Evolutionary conservation across 1,140 invertebrate genomes (phyloP), one percentile per base, ranked within the genome.

Genomic region (Drosophila neocordata): DNA sequence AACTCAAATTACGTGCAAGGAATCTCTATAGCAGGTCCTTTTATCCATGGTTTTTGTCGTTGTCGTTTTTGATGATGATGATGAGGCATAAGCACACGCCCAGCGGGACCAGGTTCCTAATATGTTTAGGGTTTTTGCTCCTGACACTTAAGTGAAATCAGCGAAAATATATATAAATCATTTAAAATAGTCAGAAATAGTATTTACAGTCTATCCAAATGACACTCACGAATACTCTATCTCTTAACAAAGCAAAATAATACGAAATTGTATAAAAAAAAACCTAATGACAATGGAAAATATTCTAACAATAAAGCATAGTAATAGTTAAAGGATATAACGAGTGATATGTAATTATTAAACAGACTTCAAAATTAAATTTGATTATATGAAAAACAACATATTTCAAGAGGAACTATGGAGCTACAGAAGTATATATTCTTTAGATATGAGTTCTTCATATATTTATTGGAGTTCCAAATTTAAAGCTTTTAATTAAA

Each of bases 141-240:
- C 75, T 70, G 61, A 63, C 77, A 53, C 76, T 79, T 79, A 87
- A 87, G 83, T 87, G 83, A 87, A 79, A 87, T 87, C 82, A 87
- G 79, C 83, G 55, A 71, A 78, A 73, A 87, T 75, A 72, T 71
- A 67, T 58, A 66, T 69, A 24, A 61, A 27, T 53, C 66, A 66
- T 70, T 70, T 70, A 70, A 59, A 59, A 59, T 57, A 60, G 41
- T 60, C 66, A 35, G 61, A 69, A 65, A 57, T 69, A 37, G 6
- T 51, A 65, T 35, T 52, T 56, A 13, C 35, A 67, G 57, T 51
- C 37, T 38, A 65, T 65, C 38, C 20, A 53, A 41, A 44, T 15
- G 31, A 37, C 53, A 55, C 55, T 24, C 5, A 22, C 18, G 51
- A n/a, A 55, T 31, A 15, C 52, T 34, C 52, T 55, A 34, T 4